Conservation (phyloP, 2,113 vertebrate genomes). For the Mormyrus lacerda region DNA sequence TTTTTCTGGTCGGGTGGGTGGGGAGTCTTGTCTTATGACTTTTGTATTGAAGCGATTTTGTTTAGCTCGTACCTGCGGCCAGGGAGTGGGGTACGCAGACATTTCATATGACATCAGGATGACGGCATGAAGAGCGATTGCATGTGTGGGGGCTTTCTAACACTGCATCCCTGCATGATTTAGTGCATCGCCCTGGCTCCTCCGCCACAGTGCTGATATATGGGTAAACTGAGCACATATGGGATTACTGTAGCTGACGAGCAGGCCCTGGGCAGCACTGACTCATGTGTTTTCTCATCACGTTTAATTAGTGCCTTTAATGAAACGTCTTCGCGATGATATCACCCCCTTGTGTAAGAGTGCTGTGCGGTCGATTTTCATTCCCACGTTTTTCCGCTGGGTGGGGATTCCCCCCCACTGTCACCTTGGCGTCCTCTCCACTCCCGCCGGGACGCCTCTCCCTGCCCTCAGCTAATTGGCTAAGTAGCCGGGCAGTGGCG, state of each 20-base stretch:
- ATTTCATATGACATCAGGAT: background rate
- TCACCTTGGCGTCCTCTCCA: background rate
- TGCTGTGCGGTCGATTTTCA: background rate
- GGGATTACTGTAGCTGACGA: background rate
- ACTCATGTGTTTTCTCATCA: background rate
- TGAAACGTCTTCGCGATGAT: background rate
- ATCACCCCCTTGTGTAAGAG: background rate
- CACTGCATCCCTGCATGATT: background rate
- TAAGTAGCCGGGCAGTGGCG: background rate
- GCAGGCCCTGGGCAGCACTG: background rate
- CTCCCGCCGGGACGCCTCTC: background rate
- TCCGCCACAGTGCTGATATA: background rate
- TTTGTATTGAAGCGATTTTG: conserved; percentile 25
- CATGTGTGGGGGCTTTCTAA: background rate
- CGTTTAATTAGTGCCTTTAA: conserved; percentile 1
- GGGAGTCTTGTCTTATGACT: background rate
- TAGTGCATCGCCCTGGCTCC: background rate
- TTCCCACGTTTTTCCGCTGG: background rate
- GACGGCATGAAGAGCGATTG: background rate
- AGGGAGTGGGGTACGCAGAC: background rate
- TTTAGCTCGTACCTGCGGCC: conserved; percentile 37
- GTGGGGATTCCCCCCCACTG: background rate
- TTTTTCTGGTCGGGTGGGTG: conserved; percentile 1
- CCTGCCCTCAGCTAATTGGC: background rate
- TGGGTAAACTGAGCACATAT: background rate